phyloP scores from a whole-genome alignment of 2,113 vertebrate genomes.

The Gorsachius goisagi region DNA sequence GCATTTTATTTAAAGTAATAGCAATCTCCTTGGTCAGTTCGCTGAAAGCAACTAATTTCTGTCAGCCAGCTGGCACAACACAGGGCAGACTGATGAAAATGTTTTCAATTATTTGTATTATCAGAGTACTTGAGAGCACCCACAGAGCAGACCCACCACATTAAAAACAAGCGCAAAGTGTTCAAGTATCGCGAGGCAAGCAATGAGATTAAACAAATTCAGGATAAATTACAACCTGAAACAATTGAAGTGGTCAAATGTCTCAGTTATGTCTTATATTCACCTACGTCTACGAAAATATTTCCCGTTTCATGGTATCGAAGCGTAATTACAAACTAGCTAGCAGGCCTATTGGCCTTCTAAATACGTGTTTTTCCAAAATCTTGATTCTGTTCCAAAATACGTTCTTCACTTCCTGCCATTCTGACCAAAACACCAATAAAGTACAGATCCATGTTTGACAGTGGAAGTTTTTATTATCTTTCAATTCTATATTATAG shows the following conservation, averaged over 20 bases:
- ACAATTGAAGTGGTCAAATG: background rate
- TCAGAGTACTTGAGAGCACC: background rate
- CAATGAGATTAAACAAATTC: background rate
- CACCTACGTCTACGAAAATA: too few relatives aligned
- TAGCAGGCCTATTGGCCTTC: background rate
- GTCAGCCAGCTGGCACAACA: background rate
- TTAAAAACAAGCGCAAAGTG: background rate
- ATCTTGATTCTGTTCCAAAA: background rate
- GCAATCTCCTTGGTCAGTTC: background rate
- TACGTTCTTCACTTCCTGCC: background rate
- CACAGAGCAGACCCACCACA: background rate
- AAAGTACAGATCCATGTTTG: background rate
- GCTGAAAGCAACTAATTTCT: background rate
- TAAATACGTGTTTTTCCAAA: background rate
- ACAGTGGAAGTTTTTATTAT: background rate
- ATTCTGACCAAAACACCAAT: background rate
- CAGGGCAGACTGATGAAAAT: background rate
- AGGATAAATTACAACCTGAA: background rate
- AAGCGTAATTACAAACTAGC: background rate
- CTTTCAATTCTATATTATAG: background rate
- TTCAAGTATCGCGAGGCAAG: background rate
- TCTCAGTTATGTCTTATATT: background rate
- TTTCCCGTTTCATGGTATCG: background rate
- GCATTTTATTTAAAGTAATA: background rate
- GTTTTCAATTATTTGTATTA: background rate